These are phyloP conservation scores for Rhinichthys osculus DNA, from an alignment of 2,797 vertebrate species.

Conservation along the genomic window DNA sequence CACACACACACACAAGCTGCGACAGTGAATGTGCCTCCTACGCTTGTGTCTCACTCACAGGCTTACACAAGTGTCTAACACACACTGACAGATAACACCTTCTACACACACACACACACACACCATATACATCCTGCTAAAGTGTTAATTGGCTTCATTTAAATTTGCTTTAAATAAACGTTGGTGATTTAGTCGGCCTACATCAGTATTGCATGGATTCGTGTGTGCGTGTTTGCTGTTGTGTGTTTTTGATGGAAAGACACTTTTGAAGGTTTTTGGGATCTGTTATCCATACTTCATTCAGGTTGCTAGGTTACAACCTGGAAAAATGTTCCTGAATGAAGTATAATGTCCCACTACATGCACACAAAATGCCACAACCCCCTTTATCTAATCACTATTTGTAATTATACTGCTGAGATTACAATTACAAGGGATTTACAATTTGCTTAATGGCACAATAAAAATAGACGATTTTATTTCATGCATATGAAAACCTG, in stretches of 20 bases:
- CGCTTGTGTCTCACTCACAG: constrained; percentile 14
- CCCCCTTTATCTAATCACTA: background rate
- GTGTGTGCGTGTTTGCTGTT: constrained; percentile 2
- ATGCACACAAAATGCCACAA: constrained; percentile 18
- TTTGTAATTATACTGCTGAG: background rate
- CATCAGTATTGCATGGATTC: background rate
- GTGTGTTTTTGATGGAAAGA: constrained; percentile 23
- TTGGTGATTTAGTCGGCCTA: background rate
- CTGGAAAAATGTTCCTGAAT: constrained; percentile 51
- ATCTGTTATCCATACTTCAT: constrained; percentile 58
- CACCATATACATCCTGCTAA: constrained; percentile 22
- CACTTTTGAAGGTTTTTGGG: constrained; percentile 44
- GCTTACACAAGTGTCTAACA: constrained; percentile 37
- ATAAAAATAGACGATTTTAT: background rate
- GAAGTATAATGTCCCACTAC: constrained; percentile 42
- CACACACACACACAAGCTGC: constrained; percentile 33
- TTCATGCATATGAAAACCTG: background rate
- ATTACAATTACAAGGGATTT: background rate
- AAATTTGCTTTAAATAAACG: constrained; percentile 42
- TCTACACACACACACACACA: constrained; percentile 33
- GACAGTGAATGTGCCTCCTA: constrained; percentile 29
- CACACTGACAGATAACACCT: constrained; percentile 33
- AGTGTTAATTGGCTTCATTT: constrained; percentile 49
- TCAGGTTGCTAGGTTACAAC: constrained; percentile 66
- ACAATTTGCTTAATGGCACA: no score